Evolutionary conservation across 1,140 invertebrate species (phyloP).

Genomic region (Saccostrea glomerata): DNA sequence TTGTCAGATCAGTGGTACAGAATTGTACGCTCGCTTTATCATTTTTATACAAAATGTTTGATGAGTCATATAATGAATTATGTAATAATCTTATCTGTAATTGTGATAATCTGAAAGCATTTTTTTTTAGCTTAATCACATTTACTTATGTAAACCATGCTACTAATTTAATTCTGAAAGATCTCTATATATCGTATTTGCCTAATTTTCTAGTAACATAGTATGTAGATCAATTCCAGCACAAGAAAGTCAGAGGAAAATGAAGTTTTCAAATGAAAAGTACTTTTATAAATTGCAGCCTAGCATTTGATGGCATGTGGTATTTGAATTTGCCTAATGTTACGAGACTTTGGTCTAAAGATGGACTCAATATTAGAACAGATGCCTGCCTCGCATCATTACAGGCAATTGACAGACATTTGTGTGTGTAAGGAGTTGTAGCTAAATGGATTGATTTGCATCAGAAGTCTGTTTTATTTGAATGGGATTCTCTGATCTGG

Average conservation of each 20-base stretch:
- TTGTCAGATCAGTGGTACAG: neutral
- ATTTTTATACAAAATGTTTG: neutral
- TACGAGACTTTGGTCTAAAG: constrained; percentile 5
- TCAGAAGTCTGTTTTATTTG: constrained; percentile 34
- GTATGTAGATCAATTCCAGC: constrained; percentile 19
- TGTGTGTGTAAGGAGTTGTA: constrained; percentile 21
- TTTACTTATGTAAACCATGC: neutral
- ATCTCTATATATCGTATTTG: neutral
- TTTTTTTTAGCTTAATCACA: neutral
- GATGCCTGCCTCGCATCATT: constrained; percentile 21
- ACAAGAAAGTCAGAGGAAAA: neutral
- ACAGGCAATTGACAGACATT: constrained; percentile 31
- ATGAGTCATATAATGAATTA: constrained; percentile 34
- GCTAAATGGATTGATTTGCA: constrained; percentile 6
- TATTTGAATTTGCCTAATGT: neutral
- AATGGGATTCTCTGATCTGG: neutral
- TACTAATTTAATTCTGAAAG: neutral
- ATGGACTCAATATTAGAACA: constrained; percentile 25
- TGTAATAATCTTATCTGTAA: constrained; percentile 20
- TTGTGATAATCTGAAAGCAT: constrained; percentile 19
- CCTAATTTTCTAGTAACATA: neutral
- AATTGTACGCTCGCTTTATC: neutral
- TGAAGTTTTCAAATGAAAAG: constrained; percentile 3
- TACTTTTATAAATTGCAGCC: constrained; percentile 1
- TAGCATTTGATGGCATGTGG: neutral